Base-by-base conservation (phyloP, 2,888 invertebrate species). In the Agrilus mali region DNA sequence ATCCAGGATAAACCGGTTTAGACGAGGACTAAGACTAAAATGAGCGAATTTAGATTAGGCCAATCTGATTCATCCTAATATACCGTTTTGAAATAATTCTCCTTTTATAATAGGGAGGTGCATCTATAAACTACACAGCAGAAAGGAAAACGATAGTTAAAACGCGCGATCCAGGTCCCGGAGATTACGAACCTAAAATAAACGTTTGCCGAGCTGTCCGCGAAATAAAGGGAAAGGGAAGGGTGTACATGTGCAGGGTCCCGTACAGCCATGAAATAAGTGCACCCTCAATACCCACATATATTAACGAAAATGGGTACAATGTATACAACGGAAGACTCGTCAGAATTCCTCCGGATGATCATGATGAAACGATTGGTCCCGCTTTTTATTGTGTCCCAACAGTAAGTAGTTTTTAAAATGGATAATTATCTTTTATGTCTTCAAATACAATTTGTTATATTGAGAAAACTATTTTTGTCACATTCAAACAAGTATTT, bases 281-380 rank as follows among this genome's bases (percentile, higher is more conserved):
- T 33, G 58, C 54, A 3, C 63, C 63, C 10, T 61, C 64, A 2
- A 54, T 65, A 34, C 64, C 65, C 1, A 56, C 61, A 1, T 49
- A 53, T 38, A 41, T 55, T 4, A 58, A 63, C 47, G 57, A 55
- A 46, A 59, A 64, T 51, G 65, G 63, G 20, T 70, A 65, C 43
- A 50, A 53, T 36, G 15, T 58, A n/a, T 53, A 55, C 36, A 43
- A 44, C 14, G n/a, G 53, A 32, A 59, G 54, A 8, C 35, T 61
- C 7, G 40, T 55, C 7, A 60, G 60, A 46, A 50, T 55, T 34
- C 60, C 59, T 1, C 50, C 56, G 0, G 49, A 54, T 42, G 42
- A 50, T 6, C 41, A 50, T 41, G 60, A 61, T 46, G 50, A 31
- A 16, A 54, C 55, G 2, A 37, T 55, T 20, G 60, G 61, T 16